Evolutionary conservation across 2,888 invertebrate species (phyloP), one percentile per base, ranked within the genome.

Genomic region (Ormia ochracea): DNA sequence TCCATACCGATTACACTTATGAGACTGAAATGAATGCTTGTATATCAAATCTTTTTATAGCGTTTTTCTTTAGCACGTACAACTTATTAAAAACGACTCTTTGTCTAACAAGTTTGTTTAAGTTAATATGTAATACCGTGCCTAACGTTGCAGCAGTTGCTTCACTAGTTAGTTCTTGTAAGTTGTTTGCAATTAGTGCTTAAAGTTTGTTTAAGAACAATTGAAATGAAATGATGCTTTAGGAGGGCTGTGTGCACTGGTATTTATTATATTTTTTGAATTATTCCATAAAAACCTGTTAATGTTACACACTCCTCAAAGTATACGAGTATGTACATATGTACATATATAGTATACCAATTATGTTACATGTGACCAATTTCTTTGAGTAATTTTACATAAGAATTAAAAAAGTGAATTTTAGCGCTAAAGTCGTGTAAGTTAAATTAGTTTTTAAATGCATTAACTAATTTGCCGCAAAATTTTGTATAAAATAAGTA

Each of bases 21-120:
- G 56, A 77, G 73, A 83, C 83, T 83, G 82, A 83, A 82, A 68
- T 68, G 50, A 78, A 77, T 61, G 66, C 52, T 80, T 78, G 76
- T 56, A 33, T 54, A 74, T 17, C 78, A 75, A 77, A 78, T 76
- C 73, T 72, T 80, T 83, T 83, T 83, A 83, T 83, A 83, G 83
- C 74, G 38, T 74, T 81, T 54, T 50, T 59, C 63, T 74, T 61
- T 48, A 45, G 41, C 48, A 69, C 69, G 72, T 59, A 76, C 19
- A 43, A 70, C 59, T 54, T 61, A 56, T 56, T 78, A 41, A 65
- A 54, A 58, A 50, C 56, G 70, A 74, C 65, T 66, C 61, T 66
- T 66, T 66, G 63, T 41, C 78, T 75, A 43, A 54, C 65, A 68
- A 54, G 36, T 43, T n/a, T n/a, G n/a, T n/a, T 58, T 10, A 36